Percentiles rank a stretch among this genome's conserved stretches.
phyloP scores from a whole-genome alignment of 2,113 vertebrate species.

The Colossoma macropomum region DNA sequence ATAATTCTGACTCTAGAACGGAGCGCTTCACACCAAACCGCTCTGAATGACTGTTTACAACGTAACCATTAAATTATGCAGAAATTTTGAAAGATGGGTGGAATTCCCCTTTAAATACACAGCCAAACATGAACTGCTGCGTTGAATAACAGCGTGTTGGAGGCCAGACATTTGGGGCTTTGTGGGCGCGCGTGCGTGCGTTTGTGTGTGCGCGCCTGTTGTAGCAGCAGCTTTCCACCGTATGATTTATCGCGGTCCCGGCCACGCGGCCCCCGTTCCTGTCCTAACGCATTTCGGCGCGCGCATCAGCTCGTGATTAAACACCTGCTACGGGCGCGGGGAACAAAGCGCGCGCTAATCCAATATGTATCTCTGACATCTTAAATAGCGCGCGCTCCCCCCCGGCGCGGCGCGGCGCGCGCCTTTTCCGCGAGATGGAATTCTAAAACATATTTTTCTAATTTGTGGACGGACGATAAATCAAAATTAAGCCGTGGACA shows the following conservation, averaged over 20 bases:
- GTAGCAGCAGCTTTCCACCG: slow-evolving; percentile 58
- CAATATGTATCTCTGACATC: slow-evolving; percentile 99
- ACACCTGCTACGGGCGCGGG: slow-evolving; percentile 96
- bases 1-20: too few relatives aligned
- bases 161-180: too few relatives aligned
- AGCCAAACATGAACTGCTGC: too few relatives aligned
- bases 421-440: slow-evolving; percentile 94
- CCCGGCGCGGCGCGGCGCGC: slow-evolving; percentile 90
- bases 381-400: slow-evolving; percentile 95
- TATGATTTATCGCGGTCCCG: slow-evolving; percentile 76
- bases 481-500: slow-evolving; percentile 99
- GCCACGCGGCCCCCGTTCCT: slow-evolving; percentile 73
- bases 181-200: neutral
- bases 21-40: too few relatives aligned
- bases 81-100: too few relatives aligned
- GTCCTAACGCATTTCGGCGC: slow-evolving; percentile 98
- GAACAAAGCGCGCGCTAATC: slow-evolving; percentile 99
- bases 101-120: too few relatives aligned
- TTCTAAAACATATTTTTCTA: slow-evolving; percentile 99
- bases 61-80: too few relatives aligned
- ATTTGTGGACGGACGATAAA: slow-evolving; percentile 99
- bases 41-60: too few relatives aligned
- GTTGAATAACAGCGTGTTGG: too few relatives aligned
- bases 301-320: slow-evolving; percentile 99
- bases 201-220: slow-evolving; percentile 7